Percentiles rank a stretch among this genome's conserved stretches.
phyloP scores from a whole-genome alignment of 2,797 vertebrate species.

The Galaxias olidus region DNA sequence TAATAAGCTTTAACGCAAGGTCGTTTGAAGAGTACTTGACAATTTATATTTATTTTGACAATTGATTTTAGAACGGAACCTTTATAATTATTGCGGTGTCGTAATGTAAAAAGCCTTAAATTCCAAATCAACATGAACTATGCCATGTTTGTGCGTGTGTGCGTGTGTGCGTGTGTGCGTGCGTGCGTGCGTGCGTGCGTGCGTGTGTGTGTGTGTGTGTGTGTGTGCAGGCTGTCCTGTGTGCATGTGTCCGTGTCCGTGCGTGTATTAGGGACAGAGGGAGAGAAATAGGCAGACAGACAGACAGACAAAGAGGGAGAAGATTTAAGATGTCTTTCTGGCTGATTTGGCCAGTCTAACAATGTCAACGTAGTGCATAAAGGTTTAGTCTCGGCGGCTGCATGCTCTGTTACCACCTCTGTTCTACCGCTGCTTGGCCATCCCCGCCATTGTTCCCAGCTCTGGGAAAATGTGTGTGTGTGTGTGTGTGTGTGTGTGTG shows the following conservation, averaged over 20 bases:
- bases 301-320: no score
- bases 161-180: conserved; percentile 16
- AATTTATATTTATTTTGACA: no score
- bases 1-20: no score
- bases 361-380: conserved; percentile 77
- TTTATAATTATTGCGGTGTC: no score
- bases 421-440: no score
- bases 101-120: no score
- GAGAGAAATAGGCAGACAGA: no score
- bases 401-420: conserved; percentile 82
- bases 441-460: conserved; percentile 83
- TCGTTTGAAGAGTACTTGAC: no score
- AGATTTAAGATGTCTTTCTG: conserved; percentile 29
- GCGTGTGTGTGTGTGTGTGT: conserved; percentile 36
- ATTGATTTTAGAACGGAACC: no score
- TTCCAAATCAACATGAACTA: not conserved
- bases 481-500: conserved; percentile 48
- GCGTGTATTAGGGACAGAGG: not conserved
- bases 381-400: conserved; percentile 81
- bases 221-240: conserved; percentile 35
- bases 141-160: not conserved
- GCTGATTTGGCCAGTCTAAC: conserved; percentile 50
- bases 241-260: not conserved
- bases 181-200: conserved; percentile 13
- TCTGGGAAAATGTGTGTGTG: conserved; percentile 81